Base-by-base conservation (phyloP, 2,888 invertebrate genomes). In the Drosophila ezoana region DNA sequence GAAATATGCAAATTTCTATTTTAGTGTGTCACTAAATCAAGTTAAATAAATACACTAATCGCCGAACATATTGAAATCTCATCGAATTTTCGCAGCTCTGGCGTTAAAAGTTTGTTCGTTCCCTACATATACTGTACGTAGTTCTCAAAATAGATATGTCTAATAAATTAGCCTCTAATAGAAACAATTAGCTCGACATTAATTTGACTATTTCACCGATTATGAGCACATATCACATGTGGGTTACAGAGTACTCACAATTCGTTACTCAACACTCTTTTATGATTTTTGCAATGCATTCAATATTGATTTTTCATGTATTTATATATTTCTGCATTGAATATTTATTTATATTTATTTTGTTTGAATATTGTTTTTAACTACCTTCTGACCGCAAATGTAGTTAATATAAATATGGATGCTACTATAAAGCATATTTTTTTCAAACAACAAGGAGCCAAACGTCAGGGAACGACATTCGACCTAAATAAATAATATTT, bases 281-380 rank as follows among this genome's bases (percentile, higher is more conserved):
- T 0, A 14, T 20, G 8, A 13, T 20, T n/a, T 1, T 11, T 9
- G 4, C 18, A 14, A 51, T 10, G 1, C 35, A 40, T 45, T 38
- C 44, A 44, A 23, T 43, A 28, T 63, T n/a, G 8, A 41, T 18
- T 53, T 28, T 64, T 37, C 10, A 28, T 43, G n/a, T n/a, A n/a
- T 4, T n/a, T 41, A 16, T 23, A 10, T 32, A 4, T 37, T 40
- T 38, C 18, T 23, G 4, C 14, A 43, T 48, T 40, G 38, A 32
- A 51, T 44, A 33, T 52, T 62, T 53, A 37, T 41, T 41, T 20
- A 44, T 44, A 33, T 52, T 62, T 53, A 37, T 41, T 47, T 20
- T 45, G 20, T 33, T 56, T 56, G 43, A 20, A 41, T 16, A 43
- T 35, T 16, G 23, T 18, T 35, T 35, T 60, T 9, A 20, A 18